Evolutionary conservation across 2,888 invertebrate species (phyloP), one percentile per base, ranked within the genome.

Genomic region (Hyalella azteca): DNA sequence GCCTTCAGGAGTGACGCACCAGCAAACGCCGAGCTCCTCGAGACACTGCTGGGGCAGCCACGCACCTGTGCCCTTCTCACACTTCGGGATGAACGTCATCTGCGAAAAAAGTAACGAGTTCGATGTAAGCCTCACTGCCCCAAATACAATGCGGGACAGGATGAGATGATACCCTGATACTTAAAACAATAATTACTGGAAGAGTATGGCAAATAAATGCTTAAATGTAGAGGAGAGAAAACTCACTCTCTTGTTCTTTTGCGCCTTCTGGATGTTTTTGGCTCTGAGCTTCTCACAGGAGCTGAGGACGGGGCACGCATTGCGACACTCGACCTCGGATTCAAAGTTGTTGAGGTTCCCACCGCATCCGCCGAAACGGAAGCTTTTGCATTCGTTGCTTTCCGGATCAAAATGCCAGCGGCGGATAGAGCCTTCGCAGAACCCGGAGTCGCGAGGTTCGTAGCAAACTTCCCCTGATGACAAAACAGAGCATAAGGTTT

Each of bases 301-400:
- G 39, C 93, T 94, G 41, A 95, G 87, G 2, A 94, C 93, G 90
- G 95, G 95, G 86, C 95, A 95, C 0, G 94, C 93, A 19, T 82
- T 49, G 85, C 92, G 92, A 88, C 95, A 95, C 85, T 93, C 93
- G 41, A 92, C 90, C 86, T 93, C 93, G 48, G 92, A 93, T 80
- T 93, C 91, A 89, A 96, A 96, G 87, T 94, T 93, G 88, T 96
- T 96, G 87, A 93, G 93, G 86, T 94, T 95, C 59, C 93, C 93
- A 60, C 92, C 92, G 86, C 93, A 93, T n/a, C 93, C 93, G 60
- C 91, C 91, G 87, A 91, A 92, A 26, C 88, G 88, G 87, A 95
- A 93, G 13, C 90, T 88, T 82, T 93, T 91, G 87, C 95, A 96
- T 85, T 92, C 91, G 87, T 95, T 95, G 54, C 90, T 90, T 85